Evolutionary conservation across 2,797 vertebrate species (phyloP), one percentile per base, ranked within the genome.

Genomic region (Pipistrellus pipistrellus): DNA sequence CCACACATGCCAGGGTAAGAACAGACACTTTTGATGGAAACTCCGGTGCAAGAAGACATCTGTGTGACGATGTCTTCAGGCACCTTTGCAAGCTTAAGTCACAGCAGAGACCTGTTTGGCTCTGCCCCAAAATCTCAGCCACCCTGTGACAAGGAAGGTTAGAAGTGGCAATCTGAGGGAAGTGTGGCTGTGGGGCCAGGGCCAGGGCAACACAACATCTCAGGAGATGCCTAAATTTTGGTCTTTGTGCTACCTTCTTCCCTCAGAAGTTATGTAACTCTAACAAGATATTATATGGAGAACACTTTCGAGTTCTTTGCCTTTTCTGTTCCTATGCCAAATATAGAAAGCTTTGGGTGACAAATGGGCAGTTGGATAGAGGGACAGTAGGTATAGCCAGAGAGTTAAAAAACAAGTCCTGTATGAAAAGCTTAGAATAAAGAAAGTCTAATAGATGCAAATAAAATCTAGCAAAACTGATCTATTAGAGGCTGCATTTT

Each of bases 381-480:
- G 8, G 8, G 57, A 38, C 9, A 91, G 35, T 76, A 57, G 27
- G 4, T 55, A 82, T 69, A n/a, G 30, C 8, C 15, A 68, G 2
- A 11, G 3, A 1, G 11, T 7, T 86, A 32, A 35, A 41, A 93
- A 30, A 78, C 2, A 90, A 12, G 14, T 38, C 30, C 38, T 53
- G 4, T 30, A 2, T 27, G 9, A 88, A 89, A 75, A 64, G 11
- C 7, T 71, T 25, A 78, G 20, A 53, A 32, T 23, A n/a, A 90
- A 88, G 44, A 81, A 84, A 92, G 41, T 66, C 41, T n/a, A 94
- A 46, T 85, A 66, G 6, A 66, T 59, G 18, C 64, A 84, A 94
- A 66, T 64, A 85, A 77, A 89, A 90, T 55, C 20, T 30, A 83
- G 6, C 1, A 20, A 75, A 85, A 73, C 0, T 2, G 59, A 30